These are phyloP conservation scores for Cacatua alba DNA, from an alignment of 2,113 vertebrate genomes.

Conservation along the genomic window DNA sequence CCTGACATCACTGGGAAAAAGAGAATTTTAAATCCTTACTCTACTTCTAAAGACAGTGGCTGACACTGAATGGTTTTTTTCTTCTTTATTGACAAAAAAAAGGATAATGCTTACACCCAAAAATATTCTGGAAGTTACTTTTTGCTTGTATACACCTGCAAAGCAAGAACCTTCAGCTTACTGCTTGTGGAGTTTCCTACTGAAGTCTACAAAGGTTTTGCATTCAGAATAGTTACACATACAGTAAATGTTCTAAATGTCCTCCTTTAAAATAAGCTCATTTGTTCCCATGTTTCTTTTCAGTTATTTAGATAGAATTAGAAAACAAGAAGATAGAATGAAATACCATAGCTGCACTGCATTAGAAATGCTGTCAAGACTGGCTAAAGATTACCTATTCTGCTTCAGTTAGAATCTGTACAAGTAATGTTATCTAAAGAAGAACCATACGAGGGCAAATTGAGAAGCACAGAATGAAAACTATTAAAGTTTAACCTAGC, in stretches of 20 bases:
- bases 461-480: slow-evolving; percentile 54
- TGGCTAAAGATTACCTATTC: slow-evolving; percentile 16
- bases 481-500: slow-evolving; percentile 43
- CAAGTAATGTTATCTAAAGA: slow-evolving; percentile 72
- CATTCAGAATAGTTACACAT: background rate
- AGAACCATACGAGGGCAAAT: slow-evolving; percentile 71
- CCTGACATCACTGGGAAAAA: background rate
- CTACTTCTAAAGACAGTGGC: background rate
- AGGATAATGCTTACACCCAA: background rate
- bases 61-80: background rate
- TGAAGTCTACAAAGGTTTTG: background rate
- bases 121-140: background rate
- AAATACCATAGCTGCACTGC: slow-evolving; percentile 2
- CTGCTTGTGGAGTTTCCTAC: background rate
- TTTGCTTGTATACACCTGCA: background rate
- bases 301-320: background rate
- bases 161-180: background rate
- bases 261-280: background rate
- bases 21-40: background rate
- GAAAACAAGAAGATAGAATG: background rate
- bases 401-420: slow-evolving; percentile 65
- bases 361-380: slow-evolving; percentile 60
- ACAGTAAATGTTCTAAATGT: background rate
- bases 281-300: background rate
- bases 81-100: background rate